Evolutionary conservation across 2,113 vertebrate species (phyloP), one percentile per base, ranked within the genome.

Genomic region (Thinocorus orbignyianus): DNA sequence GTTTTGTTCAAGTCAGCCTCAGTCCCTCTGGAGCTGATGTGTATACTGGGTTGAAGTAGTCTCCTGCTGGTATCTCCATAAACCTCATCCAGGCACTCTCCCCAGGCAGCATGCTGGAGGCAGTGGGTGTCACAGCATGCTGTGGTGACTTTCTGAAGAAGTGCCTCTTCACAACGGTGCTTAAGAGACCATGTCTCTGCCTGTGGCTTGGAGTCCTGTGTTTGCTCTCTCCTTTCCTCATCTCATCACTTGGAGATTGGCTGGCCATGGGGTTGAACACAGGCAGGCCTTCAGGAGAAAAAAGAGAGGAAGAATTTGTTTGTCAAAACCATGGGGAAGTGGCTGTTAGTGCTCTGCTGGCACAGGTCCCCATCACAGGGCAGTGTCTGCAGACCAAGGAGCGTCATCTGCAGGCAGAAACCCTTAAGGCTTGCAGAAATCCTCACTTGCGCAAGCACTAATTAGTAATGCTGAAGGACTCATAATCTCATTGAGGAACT

Each of bases 361-460:
- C 2, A 2, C 9, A 5, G 10, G 44, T 46, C 33, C 14, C 10
- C 1, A 1, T 20, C 19, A 1, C 22, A 16, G 44, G 68, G 64
- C 31, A 7, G 13, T 1, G 11, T 31, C 82, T 39, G 26, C 52
- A 28, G 37, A 6, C 3, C 26, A 3, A 9, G 81, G 60, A 86
- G 68, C 46, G 35, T 62, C 11, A 0, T 55, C 39, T 18, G 19
- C 48, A 11, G 60, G 41, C 39, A 81, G 71, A 70, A 88, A 74
- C 68, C 55, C n/a, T 1, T 11, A 69, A 70, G 84, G 69, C 84
- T 81, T 81, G 84, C 37, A 62, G 68, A 97, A 97, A 97, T 95
- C 95, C 86, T 31, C 4, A 5, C 16, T 83, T 97, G 68, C 39
- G 9, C 90, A 64, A 94, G 17, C 41, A 6, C 51, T 94, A 25